Evolutionary conservation across 1,140 invertebrate genomes (phyloP).

Genomic region (Achroia grisella): DNA sequence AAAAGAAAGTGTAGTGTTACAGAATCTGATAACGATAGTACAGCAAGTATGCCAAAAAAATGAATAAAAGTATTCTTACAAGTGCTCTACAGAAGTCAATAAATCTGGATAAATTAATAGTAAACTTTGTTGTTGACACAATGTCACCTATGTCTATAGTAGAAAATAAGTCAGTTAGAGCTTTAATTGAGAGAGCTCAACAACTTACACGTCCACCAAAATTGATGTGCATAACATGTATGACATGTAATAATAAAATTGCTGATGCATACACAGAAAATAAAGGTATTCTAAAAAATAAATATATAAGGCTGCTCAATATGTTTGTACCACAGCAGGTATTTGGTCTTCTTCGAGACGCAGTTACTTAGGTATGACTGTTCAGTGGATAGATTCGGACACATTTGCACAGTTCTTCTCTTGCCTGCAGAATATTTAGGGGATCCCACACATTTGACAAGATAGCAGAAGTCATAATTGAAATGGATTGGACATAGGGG

Average conservation of each 20-base stretch:
- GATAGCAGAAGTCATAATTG: constrained; percentile 13
- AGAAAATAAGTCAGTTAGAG: constrained; percentile 21
- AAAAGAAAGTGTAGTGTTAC: constrained; percentile 11
- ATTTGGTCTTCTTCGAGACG: constrained; percentile 19
- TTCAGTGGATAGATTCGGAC: constrained; percentile 17
- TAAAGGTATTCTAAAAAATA: constrained; percentile 11
- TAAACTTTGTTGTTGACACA: constrained; percentile 20
- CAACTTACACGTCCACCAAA: constrained; percentile 17
- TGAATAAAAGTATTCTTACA: constrained; percentile 13
- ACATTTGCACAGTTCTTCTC: constrained; percentile 14
- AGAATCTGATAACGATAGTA: constrained; percentile 8
- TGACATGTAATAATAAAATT: constrained; percentile 15
- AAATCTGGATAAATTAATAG: constrained; percentile 22
- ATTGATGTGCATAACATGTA: constrained; percentile 19
- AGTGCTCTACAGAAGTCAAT: constrained; percentile 6
- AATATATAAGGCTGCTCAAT: constrained; percentile 15
- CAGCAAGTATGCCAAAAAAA: constrained; percentile 11
- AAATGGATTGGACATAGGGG: too few relatives aligned
- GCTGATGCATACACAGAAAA: constrained; percentile 18
- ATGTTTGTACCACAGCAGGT: constrained; percentile 23
- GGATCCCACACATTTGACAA: constrained; percentile 17
- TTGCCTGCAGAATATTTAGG: constrained; percentile 23
- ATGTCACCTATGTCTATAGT: constrained; percentile 22
- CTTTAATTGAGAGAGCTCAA: constrained; percentile 24
- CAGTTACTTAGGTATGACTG: constrained; percentile 19